phyloP scores from a whole-genome alignment of 1,140 invertebrate genomes.

The Limonius californicus region DNA sequence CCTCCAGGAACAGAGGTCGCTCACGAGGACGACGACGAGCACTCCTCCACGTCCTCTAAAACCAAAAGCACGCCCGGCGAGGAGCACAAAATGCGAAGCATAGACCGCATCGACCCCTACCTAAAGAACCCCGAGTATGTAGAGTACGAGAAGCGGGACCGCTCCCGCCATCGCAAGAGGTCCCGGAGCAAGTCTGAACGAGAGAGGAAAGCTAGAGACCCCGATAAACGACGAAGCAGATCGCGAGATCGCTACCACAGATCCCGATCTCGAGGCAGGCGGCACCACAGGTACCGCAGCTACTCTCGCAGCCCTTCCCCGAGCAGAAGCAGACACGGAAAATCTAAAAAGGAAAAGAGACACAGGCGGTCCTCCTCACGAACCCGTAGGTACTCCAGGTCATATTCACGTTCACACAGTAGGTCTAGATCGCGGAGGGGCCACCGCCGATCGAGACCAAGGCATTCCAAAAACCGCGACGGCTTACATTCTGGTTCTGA shows the following conservation, averaged over 20 bases:
- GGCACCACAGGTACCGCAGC: slow-evolving; percentile 35
- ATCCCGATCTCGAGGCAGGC: slow-evolving; percentile 25
- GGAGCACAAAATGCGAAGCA: slow-evolving; percentile 11
- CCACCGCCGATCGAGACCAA: slow-evolving; percentile 35
- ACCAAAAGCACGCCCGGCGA: slow-evolving; percentile 14
- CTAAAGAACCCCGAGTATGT: slow-evolving; percentile 38
- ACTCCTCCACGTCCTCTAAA: slow-evolving; percentile 18
- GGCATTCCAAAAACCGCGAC: slow-evolving; percentile 38
- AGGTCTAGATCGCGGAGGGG: slow-evolving; percentile 46
- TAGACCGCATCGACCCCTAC: slow-evolving; percentile 36
- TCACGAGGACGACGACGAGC: slow-evolving; percentile 21
- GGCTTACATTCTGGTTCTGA: slow-evolving; percentile 17
- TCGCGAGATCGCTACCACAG: slow-evolving; percentile 36
- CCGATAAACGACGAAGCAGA: slow-evolving; percentile 27
- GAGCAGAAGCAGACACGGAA: slow-evolving; percentile 14
- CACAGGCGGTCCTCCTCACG: slow-evolving; percentile 26
- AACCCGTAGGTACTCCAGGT: slow-evolving; percentile 30
- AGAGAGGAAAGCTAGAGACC: not conserved
- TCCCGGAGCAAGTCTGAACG: slow-evolving; percentile 24
- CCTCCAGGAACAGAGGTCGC: slow-evolving; percentile 41
- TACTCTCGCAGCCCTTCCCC: slow-evolving; percentile 20
- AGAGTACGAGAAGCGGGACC: slow-evolving; percentile 27
- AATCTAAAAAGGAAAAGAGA: slow-evolving; percentile 18
- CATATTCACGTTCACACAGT: slow-evolving; percentile 31
- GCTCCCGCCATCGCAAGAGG: slow-evolving; percentile 25